A percentile compares a stretch with the other conserved stretches of the same genome.
These are phyloP conservation scores for Mya arenaria DNA, from an alignment of 1,140 invertebrate genomes.

Conservation along the genomic window DNA sequence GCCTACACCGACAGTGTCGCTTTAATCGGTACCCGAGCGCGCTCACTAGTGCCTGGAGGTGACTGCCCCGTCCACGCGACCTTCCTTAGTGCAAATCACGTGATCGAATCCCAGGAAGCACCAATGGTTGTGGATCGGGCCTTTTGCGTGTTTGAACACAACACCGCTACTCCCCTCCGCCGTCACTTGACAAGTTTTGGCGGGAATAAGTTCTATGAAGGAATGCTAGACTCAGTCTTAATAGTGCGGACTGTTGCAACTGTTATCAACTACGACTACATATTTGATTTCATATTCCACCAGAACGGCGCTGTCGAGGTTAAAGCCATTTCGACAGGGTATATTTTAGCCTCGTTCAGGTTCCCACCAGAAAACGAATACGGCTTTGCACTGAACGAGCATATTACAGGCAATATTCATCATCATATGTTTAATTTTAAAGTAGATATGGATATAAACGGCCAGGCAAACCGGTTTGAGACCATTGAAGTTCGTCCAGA, in stretches of 20 bases:
- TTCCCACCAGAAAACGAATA: conserved; percentile 52
- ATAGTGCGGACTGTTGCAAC: conserved; percentile 67
- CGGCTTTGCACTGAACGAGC: conserved; percentile 60
- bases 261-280: conserved; percentile 75
- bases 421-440: conserved; percentile 75
- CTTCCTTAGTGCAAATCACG: conserved; percentile 58
- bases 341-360: conserved; percentile 59
- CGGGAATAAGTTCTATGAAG: conserved; percentile 65
- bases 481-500: conserved; percentile 63
- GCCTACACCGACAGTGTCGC: conserved; percentile 71
- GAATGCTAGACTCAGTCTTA: conserved; percentile 68
- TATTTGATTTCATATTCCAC: conserved; percentile 75
- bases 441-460: conserved; percentile 70
- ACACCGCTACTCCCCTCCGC: conserved; percentile 68
- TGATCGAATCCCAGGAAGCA: conserved; percentile 51
- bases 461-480: conserved; percentile 67
- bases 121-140: conserved; percentile 37
- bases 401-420: conserved; percentile 67
- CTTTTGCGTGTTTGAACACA: conserved; percentile 77
- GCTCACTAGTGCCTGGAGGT: conserved; percentile 64
- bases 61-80: conserved; percentile 70
- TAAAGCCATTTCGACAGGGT: conserved; percentile 64
- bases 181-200: conserved; percentile 63
- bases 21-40: conserved; percentile 42
- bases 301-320: conserved; percentile 72